A percentile compares a stretch with the other conserved stretches of the same genome.
phyloP scores from a whole-genome alignment of 2,888 invertebrate genomes.

The Melanophora roralis region DNA sequence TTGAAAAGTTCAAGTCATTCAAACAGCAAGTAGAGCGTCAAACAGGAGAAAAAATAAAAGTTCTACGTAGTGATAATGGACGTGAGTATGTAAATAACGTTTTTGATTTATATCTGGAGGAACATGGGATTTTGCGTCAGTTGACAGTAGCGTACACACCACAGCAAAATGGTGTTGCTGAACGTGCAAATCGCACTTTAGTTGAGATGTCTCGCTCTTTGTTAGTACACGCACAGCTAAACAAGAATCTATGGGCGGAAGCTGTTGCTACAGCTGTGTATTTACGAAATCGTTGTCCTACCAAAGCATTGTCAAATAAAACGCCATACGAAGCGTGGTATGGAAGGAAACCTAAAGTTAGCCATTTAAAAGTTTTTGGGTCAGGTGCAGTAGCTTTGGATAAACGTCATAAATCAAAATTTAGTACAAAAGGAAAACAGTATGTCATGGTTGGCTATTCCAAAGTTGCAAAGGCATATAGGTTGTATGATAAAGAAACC shows the following conservation, averaged over 20 bases:
- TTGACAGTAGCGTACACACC: constrained; percentile 57
- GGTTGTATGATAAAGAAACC: no score
- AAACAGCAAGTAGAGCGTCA: constrained; percentile 34
- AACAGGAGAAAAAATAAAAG: constrained; percentile 39
- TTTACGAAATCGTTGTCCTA: constrained; percentile 1
- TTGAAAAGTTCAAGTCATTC: constrained; percentile 38
- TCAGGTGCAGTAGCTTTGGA: constrained; percentile 7
- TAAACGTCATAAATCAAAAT: background rate
- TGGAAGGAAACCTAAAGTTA: constrained; percentile 10
- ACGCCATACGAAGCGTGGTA: constrained; percentile 2
- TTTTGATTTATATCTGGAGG: constrained; percentile 45
- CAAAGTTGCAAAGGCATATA: background rate
- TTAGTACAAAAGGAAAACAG: constrained; percentile 1
- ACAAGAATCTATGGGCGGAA: constrained; percentile 64
- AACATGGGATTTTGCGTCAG: constrained; percentile 51
- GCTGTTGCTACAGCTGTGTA: constrained; percentile 18
- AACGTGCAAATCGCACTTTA: constrained; percentile 53
- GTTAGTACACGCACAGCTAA: constrained; percentile 63
- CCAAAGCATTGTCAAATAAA: background rate
- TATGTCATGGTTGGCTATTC: constrained; percentile 3
- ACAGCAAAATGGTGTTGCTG: constrained; percentile 63
- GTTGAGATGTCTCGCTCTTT: constrained; percentile 67
- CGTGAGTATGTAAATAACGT: constrained; percentile 32
- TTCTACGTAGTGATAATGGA: constrained; percentile 38
- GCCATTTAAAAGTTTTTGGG: constrained; percentile 15